Evolutionary conservation across 2,113 vertebrate species (phyloP), one percentile per base, ranked within the genome.

Genomic region (Upupa epops): DNA sequence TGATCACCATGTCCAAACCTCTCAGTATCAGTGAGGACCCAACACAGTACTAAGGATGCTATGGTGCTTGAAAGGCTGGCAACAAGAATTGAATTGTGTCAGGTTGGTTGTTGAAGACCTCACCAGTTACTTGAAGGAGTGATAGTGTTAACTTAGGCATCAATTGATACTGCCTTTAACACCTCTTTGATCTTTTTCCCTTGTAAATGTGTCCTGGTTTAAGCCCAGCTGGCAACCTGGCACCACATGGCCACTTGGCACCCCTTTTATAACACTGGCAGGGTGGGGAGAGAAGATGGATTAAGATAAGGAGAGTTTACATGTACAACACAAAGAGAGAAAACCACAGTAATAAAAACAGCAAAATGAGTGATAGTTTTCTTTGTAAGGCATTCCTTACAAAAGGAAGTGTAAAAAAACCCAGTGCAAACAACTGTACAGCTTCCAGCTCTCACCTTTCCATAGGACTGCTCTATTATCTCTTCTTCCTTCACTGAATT

Each of bases 1-100:
- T 25, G 31, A 64, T 31, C 20, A 5, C 17, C 0, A 0, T 11
- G 7, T 60, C 52, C 24, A 15, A 9, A 48, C 40, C 11, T 58
- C 13, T 76, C 2, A 0, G 21, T 69, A 45, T 64, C 13, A n/a
- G 10, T 45, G 46, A 64, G 9, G 24, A 65, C 20, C 11, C 58
- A 82, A 3, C 1, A 4, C 4, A 37, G 14, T 42, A 25, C 17
- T 58, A 24, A 86, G n/a, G 37, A 19, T 83, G 5, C 25, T 59
- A 1, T 32, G 22, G 31, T 70, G 25, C 45, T 82, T 87, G 61
- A 59, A 86, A 78, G n/a, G n/a, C 54, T 72, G 11, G 21, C 25
- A 9, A 25, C 59, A 71, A 70, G 34, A 1, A 1, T n/a, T 40
- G 25, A 68, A 73, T 1, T 19, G 4, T 20, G 22, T 73, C 3